Conservation (phyloP, 2,113 vertebrate species). For the Campylomormyrus numenius region DNA sequence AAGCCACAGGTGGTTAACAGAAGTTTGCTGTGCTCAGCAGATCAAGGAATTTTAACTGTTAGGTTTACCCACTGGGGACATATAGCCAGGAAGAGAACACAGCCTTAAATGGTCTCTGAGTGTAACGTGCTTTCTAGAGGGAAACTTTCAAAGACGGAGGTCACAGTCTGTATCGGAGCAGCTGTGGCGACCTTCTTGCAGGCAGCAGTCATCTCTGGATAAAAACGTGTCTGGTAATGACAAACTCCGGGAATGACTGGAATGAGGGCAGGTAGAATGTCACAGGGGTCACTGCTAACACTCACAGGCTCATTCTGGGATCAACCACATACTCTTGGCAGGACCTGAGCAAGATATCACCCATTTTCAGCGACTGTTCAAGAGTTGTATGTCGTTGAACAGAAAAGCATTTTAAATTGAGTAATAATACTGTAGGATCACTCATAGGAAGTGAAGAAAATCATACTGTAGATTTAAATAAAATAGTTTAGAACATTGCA, state of each 20-base stretch:
- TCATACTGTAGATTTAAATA: neutral
- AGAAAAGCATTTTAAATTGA: neutral
- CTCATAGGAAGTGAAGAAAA: neutral
- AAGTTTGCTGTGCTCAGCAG: neutral
- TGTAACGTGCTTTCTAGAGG: neutral
- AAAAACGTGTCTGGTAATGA: neutral
- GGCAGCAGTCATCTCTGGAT: neutral
- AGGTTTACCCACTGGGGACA: neutral
- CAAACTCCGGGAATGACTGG: neutral
- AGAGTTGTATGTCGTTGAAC: too few species aligned
- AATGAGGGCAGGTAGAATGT: neutral
- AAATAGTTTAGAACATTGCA: neutral
- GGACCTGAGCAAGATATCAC: neutral
- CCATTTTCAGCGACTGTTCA: neutral
- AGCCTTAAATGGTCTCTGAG: neutral
- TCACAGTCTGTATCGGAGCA: neutral
- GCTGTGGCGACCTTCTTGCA: neutral
- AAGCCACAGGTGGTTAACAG: neutral
- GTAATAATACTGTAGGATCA: neutral
- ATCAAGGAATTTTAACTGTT: neutral
- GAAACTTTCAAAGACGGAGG: neutral
- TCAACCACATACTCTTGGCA: neutral
- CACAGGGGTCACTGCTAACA: neutral
- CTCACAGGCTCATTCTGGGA: neutral
- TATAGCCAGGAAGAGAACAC: neutral